Base-by-base conservation (phyloP, 2,888 invertebrate species). In the Volucella bombylans region DNA sequence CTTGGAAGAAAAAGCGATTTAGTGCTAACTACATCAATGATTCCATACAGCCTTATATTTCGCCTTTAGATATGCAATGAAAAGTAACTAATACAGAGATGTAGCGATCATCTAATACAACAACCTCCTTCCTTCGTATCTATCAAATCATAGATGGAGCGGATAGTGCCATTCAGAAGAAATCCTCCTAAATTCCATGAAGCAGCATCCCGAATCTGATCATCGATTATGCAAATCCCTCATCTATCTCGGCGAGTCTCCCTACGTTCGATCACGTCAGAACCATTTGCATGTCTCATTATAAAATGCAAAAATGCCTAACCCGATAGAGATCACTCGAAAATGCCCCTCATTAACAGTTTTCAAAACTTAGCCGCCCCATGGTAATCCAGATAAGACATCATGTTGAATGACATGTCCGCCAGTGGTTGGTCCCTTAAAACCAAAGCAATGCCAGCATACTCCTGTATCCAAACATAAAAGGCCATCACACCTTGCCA, bases 321-420 rank as follows among this genome's bases (percentile, higher is more conserved):
- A 65, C n/a, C 55, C 55, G 76, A 85, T 85, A 68, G 50, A 57
- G 41, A 85, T 85, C 85, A 49, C 50, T 81, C 61, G 72, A 50
- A 77, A 76, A 72, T 57, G 49, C 10, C 67, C 72, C 81, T 85
- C 81, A 85, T 85, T 85, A 85, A 81, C 81, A 80, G 85, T 64
- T 45, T 31, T 76, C 18, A 31, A 76, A 18, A 31, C 52, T 57
- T 41, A 61, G 50, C 71, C 69, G 12, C 49, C 39, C 8, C 64
- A 64, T 65, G 52, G 62, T 65, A 76, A 85, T 85, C 57, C 9
- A 76, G 85, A 85, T 81, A 85, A 68, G 72, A 59, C 76, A 77
- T 85, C 76, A 85, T 85, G 85, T 85, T 85, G 85, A 85, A 85
- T 85, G 85, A 85, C 85, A 85, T 85, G 81, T 68, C 57, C 68